Percentiles rank a stretch among this genome's conserved stretches.
Evolutionary conservation across 92 coral and sea anemone genomes (phyloP).

Genomic region (Galaxea fascicularis): DNA sequence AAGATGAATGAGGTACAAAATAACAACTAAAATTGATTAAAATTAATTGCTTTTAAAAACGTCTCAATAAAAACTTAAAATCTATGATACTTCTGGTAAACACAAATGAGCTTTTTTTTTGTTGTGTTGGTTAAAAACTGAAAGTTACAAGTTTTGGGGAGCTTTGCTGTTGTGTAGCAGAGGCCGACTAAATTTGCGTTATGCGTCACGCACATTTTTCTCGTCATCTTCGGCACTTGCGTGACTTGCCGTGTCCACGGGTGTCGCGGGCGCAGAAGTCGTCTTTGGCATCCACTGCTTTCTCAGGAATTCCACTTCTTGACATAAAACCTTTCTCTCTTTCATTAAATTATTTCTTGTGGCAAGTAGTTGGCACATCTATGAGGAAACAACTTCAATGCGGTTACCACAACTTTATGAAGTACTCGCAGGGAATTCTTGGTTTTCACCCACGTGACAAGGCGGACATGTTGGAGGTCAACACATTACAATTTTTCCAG

Average conservation of each 20-base stretch:
- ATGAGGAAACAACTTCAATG: background rate
- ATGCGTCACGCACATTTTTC: slow-evolving; percentile 22
- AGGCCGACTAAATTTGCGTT: background rate
- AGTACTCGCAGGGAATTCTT: too few relatives aligned
- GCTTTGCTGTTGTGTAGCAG: background rate
- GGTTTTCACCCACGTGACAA: too few relatives aligned
- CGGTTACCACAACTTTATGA: too few relatives aligned
- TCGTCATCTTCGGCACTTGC: slow-evolving; percentile 61
- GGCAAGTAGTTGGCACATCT: slow-evolving; percentile 87
- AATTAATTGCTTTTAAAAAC: background rate
- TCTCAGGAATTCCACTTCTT: slow-evolving; percentile 84
- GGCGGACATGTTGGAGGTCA: too few relatives aligned
- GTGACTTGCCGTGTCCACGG: slow-evolving; percentile 80
- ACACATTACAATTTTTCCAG: too few relatives aligned
- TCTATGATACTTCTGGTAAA: background rate
- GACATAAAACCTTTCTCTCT: slow-evolving; percentile 85
- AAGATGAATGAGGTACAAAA: background rate
- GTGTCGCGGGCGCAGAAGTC: slow-evolving; percentile 63
- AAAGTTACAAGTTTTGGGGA: background rate
- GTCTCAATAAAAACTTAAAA: background rate
- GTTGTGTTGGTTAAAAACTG: background rate
- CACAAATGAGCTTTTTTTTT: background rate
- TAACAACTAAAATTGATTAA: background rate
- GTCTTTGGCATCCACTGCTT: slow-evolving; percentile 70
- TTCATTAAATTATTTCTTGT: slow-evolving; percentile 84